Base-by-base conservation (phyloP, 2,113 vertebrate genomes). In the Pelvicachromis taeniatus region DNA sequence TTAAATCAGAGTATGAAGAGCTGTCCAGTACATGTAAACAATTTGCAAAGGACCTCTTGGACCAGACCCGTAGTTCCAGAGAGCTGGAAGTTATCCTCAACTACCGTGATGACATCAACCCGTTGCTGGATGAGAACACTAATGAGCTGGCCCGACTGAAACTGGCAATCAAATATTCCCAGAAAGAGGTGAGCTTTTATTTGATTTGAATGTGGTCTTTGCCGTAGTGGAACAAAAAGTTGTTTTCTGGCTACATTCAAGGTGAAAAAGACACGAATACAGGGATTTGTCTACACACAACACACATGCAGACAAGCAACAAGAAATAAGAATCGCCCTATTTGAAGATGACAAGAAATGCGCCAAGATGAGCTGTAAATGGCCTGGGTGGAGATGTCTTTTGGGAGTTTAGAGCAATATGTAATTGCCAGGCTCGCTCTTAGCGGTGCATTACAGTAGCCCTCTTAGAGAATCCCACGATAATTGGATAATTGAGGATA, bases 51-150 rank as follows among this genome's bases (percentile, higher is more conserved):
- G 97, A 99, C 91, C 97, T 99, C 2, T 91, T 99, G 94, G 99
- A 99, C 94, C 99, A 99, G 95, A 99, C 99, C 12, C 94, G 99
- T 35, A 99, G 98, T 92, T 99, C 99, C 38, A 97, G 96, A 70
- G 99, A 99, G 91, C 94, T 99, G 92, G 97, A 99, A 94, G 97
- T 97, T 91, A 98, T 99, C 92, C 98, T 99, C 54, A 99, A 99
- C 95, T 99, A 98, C 91, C 96, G 97, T 45, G 99, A 99, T 53
- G 96, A 99, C 93, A 96, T 96, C 81, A 97, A 97, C 83, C 96
- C 98, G 48, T 94, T 99, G 88, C 95, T 97, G 92, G 98, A 98
- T 48, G 97, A 98, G 90, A 96, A 87, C 86, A 94, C 89, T 58
- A 98, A 97, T 54, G 98, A 99, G 87, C 97, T 99, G 45, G 98